Percentiles rank a stretch among this genome's conserved stretches.
Evolutionary conservation across 2,113 vertebrate species (phyloP).

Genomic region (Origma solitaria): DNA sequence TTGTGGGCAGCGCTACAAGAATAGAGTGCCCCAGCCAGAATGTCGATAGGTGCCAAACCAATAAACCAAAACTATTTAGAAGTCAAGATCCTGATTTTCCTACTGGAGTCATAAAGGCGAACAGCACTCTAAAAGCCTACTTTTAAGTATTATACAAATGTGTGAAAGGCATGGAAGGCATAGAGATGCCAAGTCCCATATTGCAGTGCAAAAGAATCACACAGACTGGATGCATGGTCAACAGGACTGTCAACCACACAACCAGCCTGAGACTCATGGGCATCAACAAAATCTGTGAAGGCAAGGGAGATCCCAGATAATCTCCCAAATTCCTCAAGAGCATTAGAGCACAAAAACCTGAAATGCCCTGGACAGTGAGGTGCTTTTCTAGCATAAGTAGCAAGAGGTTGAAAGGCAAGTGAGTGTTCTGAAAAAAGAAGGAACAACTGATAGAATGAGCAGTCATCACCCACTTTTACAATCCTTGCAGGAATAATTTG

Average conservation of each 20-base stretch:
- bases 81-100: background rate
- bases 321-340: background rate
- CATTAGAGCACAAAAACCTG: background rate
- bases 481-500: background rate
- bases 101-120: background rate
- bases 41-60: background rate
- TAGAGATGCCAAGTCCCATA: background rate
- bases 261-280: background rate
- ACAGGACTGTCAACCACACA: background rate
- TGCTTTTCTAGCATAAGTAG: background rate
- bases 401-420: background rate
- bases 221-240: rapidly evolving
- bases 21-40: background rate
- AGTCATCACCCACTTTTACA: background rate
- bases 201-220: background rate
- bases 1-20: background rate
- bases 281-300: background rate
- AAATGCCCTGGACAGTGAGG: background rate
- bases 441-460: background rate
- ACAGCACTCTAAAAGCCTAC: background rate
- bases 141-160: background rate
- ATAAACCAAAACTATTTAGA: background rate
- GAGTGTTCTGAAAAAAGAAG: background rate
- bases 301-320: background rate
- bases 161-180: background rate